These are phyloP conservation scores for Galagoides demidoff DNA, from an alignment of 2,797 vertebrate species.

Conservation along the genomic window DNA sequence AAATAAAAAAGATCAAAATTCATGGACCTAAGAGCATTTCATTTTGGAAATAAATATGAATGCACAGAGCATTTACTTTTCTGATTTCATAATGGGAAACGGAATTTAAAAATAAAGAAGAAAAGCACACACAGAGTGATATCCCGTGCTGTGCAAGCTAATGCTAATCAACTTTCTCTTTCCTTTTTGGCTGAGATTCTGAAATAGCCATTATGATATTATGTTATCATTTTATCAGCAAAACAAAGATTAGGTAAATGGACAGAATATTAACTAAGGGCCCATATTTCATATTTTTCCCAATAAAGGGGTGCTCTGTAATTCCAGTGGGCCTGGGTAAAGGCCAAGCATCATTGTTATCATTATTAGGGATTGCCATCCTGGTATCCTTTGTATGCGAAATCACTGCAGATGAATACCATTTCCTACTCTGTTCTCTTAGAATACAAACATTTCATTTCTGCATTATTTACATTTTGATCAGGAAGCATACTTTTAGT, in stretches of 20 bases:
- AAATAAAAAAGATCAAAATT: slow-evolving; percentile 76
- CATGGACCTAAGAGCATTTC: slow-evolving; percentile 65
- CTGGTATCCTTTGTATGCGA: not conserved
- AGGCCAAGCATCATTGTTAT: not conserved
- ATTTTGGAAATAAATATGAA: slow-evolving; percentile 78
- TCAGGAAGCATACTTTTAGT: slow-evolving; percentile 51
- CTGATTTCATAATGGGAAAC: slow-evolving; percentile 69
- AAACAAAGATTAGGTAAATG: slow-evolving; percentile 67
- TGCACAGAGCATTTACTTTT: slow-evolving; percentile 71
- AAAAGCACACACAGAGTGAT: not conserved
- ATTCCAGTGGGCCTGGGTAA: not conserved
- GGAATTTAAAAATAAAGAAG: slow-evolving; percentile 66
- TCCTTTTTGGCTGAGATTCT: slow-evolving; percentile 65
- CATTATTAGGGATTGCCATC: not conserved
- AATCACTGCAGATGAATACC: not conserved
- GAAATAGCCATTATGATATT: slow-evolving; percentile 48
- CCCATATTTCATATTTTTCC: not conserved
- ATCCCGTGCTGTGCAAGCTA: slow-evolving; percentile 14
- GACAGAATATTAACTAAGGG: slow-evolving; percentile 45
- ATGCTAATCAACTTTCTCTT: slow-evolving; percentile 57
- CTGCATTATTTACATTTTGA: slow-evolving; percentile 44
- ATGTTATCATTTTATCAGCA: slow-evolving; percentile 59
- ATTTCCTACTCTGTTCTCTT: not conserved
- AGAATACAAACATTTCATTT: slow-evolving; percentile 13
- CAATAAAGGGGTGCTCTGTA: not conserved